Percentiles rank a stretch among this genome's conserved stretches.
Evolutionary conservation across 2,113 vertebrate genomes (phyloP).

Genomic region (Fregata magnificens): DNA sequence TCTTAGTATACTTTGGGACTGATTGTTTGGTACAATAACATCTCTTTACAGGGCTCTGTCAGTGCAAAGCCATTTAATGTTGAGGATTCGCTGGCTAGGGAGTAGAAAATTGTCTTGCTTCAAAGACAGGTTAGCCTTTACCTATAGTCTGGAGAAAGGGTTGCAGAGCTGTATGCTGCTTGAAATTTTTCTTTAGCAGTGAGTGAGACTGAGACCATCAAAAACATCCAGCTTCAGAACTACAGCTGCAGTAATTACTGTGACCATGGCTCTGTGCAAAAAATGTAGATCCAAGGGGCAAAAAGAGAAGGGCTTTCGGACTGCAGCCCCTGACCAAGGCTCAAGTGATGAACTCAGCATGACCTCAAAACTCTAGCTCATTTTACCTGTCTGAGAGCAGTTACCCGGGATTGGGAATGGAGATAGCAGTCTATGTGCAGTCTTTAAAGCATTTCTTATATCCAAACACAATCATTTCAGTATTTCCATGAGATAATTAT

Average conservation of each 20-base stretch:
- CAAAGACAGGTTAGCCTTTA: background rate
- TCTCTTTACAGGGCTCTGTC: background rate
- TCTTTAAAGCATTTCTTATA: background rate
- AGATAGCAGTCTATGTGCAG: background rate
- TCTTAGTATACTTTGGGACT: background rate
- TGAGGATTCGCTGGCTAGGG: background rate
- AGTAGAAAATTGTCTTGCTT: background rate
- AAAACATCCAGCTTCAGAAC: background rate
- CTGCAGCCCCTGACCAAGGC: background rate
- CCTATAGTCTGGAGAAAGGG: background rate
- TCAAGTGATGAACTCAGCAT: background rate
- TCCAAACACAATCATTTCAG: background rate
- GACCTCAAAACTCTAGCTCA: background rate
- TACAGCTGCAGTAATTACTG: background rate
- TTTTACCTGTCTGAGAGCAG: background rate
- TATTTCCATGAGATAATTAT: background rate
- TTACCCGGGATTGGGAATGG: background rate
- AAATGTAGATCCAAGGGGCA: background rate
- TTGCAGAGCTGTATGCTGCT: background rate
- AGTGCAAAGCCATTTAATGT: background rate
- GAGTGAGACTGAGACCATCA: background rate
- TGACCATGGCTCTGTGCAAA: background rate
- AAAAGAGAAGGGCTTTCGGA: background rate
- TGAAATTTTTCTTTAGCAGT: background rate
- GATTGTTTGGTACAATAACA: background rate